Base-by-base conservation (phyloP, 1,140 invertebrate genomes). In the Eulimnadia texana region DNA sequence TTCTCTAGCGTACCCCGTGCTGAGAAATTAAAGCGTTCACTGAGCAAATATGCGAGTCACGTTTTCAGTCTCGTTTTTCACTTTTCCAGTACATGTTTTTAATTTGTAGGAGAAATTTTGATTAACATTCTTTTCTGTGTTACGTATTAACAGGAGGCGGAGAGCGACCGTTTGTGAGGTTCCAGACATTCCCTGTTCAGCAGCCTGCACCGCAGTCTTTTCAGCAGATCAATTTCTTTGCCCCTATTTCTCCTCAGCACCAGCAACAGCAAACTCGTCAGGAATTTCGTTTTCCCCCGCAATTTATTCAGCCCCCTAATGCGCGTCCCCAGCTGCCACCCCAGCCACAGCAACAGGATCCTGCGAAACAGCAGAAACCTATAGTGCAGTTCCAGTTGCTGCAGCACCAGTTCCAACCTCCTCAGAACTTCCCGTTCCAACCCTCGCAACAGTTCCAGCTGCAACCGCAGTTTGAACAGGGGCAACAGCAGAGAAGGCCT, bases 191-290 rank as follows among this genome's bases (percentile, higher is more conserved):
- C 20, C 60, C 51, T 22, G 29, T 51, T 3, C 49, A 60, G 23
- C n/a, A n/a, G n/a, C n/a, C n/a, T n/a, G 22, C 60, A 22, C 60
- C 60, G 20, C 60, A 61, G 33, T 61, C 60, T 28, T 61, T 61
- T n/a, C 60, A 61, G n/a, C 60, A 61, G 28, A 54, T 61, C 16
- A 61, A 52, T 27, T 54, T 61, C 53, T 61, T 61, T 23, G 60
- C 50, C 10, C 49, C 59, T 13, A 24, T 33, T 25, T 27, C 29
- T 52, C 50, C 60, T 20, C 60, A 50, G 27, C 55, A 57, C 10
- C 55, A 57, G 33, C 22, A 13, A 2, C 9, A 23, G 3, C 3
- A 52, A 6, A 16, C 33, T 42, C 55, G 28, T 27, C 50, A 61
- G 22, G 27, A 50, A 22, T 23, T 53, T 19, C 33, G 29, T 51